A percentile compares a stretch with the other conserved stretches of the same genome.
Conservation (phyloP, 2,797 vertebrate species). For the Platyrinchus mystaceus region DNA sequence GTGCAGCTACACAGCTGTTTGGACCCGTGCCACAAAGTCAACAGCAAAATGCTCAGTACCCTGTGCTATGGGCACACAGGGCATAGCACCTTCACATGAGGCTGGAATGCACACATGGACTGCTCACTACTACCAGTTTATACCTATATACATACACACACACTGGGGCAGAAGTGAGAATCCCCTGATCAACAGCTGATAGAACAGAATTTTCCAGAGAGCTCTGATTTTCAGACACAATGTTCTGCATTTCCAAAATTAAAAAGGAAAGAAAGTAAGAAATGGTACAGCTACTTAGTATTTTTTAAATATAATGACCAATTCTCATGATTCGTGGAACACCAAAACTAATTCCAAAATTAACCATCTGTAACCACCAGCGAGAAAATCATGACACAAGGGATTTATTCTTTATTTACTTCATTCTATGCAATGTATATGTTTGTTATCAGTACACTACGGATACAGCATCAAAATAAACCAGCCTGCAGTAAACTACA, state of each 20-base stretch:
- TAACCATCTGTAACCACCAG: neutral
- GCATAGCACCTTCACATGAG: fast-evolving
- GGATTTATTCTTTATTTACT: neutral
- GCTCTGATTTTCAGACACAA: neutral
- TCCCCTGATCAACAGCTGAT: neutral
- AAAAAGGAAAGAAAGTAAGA: neutral
- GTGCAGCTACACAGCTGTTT: neutral
- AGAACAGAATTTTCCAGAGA: neutral
- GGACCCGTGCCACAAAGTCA: neutral
- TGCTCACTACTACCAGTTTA: neutral
- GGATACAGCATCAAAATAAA: neutral
- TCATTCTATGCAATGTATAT: neutral
- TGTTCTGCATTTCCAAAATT: neutral
- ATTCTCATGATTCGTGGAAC: neutral
- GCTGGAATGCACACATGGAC: neutral
- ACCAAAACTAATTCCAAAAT: neutral
- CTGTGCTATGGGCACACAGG: neutral
- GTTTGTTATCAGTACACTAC: neutral
- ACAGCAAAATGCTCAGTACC: fast-evolving
- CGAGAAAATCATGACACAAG: neutral
- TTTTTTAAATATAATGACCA: neutral
- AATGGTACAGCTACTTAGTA: neutral
- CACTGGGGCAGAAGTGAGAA: neutral
- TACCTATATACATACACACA: fast-evolving
- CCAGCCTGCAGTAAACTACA: neutral